Base-by-base conservation (phyloP, 2,797 vertebrate species). In the Crypturellus tataupa region DNA sequence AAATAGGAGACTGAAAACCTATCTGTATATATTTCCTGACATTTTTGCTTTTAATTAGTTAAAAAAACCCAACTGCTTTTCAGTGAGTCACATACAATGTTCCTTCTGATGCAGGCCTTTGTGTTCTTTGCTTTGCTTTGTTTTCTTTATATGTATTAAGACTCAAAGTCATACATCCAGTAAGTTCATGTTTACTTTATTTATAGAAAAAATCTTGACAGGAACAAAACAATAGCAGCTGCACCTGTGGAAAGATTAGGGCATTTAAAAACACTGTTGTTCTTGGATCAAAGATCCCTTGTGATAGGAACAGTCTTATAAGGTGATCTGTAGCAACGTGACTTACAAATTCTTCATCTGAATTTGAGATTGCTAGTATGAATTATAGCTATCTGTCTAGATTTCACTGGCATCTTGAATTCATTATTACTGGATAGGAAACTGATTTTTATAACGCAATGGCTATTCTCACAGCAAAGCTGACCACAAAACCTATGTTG, bases 211-310 rank as follows among this genome's bases (percentile, higher is more conserved):
- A 73, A 42, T 35, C 13, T 72, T 60, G 25, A 18, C 24, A 56
- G 19, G 27, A 64, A 35, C 21, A 77, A 73, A 21, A 25, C 18
- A 76, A 59, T 4, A n/a, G 27, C 56, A 67, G 11, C 14, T 72
- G 14, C 25, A 79, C 21, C 42, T 67, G 21, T 53, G 39, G 47
- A 33, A 67, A 12, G 76, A 63, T 55, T 20, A 88, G 39, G 16
- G 6, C 14, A 31, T 0, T 17, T 19, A 11, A 3, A 5, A 35
- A 44, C 69, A 21, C 6, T 1, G 1, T 10, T 18, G 6, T 35
- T 84, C 7, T 8, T 5, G 71, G 65, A 87, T 72, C 49, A 87
- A 33, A 78, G 8, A 18, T 13, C 4, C 25, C 37, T 72, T 76
- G 16, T 72, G 6, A 56, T 39, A 72, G 12, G 27, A 63, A 44